These are phyloP conservation scores for Orcinus orca DNA, from an alignment of 2,113 vertebrate species.

Conservation along the genomic window DNA sequence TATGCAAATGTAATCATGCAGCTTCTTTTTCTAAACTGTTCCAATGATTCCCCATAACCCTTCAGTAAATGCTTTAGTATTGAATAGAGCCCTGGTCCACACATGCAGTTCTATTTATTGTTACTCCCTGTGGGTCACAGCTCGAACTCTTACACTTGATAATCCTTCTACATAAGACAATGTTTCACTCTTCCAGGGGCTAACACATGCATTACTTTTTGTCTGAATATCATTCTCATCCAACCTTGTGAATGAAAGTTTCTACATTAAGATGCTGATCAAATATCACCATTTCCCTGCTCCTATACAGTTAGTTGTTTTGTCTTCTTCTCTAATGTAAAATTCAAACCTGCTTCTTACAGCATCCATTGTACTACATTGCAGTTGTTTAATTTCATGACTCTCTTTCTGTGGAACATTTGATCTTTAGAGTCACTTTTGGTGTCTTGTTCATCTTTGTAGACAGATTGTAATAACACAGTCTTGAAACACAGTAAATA, in stretches of 20 bases:
- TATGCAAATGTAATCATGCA: not conserved
- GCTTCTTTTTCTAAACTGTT: not conserved
- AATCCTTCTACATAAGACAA: not conserved
- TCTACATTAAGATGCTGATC: not conserved
- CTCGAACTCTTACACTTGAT: not conserved
- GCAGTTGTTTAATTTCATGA: not conserved
- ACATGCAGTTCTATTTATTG: not conserved
- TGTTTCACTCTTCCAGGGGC: not conserved
- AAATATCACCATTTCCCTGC: not conserved
- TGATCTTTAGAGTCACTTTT: not conserved
- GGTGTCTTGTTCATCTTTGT: not conserved
- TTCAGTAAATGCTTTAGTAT: not conserved
- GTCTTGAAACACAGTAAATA: not conserved
- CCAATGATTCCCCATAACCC: not conserved
- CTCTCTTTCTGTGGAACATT: accelerated
- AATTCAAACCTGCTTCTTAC: not conserved
- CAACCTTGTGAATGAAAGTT: not conserved
- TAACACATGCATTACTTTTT: not conserved
- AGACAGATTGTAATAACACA: not conserved
- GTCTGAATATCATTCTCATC: not conserved
- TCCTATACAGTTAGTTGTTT: not conserved
- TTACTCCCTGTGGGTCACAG: not conserved
- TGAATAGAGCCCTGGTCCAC: accelerated
- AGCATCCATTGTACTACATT: not conserved
- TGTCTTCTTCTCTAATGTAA: not conserved